A percentile compares a stretch with the other conserved stretches of the same genome.
These are phyloP conservation scores for Pocota personata DNA, from an alignment of 2,888 invertebrate species.

Conservation along the genomic window DNA sequence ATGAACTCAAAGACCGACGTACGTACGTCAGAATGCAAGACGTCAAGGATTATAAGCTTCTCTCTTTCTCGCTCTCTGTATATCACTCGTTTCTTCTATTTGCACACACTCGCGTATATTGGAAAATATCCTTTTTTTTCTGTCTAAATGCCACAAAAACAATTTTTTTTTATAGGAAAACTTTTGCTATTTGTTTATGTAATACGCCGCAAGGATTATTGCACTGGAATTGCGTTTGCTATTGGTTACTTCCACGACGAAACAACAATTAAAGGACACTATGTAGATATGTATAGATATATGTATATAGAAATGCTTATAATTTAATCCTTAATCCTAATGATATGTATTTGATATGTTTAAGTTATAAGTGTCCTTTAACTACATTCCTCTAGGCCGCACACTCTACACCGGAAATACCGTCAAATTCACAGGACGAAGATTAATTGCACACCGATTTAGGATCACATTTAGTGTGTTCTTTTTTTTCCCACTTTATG, in stretches of 20 bases:
- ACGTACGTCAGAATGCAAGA: slow-evolving; percentile 41
- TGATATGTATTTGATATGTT: slow-evolving; percentile 72
- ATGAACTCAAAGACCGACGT: not conserved
- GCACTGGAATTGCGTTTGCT: not conserved
- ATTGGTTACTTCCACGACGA: not conserved
- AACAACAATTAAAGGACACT: slow-evolving; percentile 54
- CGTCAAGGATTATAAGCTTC: slow-evolving; percentile 33
- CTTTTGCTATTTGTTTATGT: slow-evolving; percentile 63
- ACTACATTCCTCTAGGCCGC: slow-evolving; percentile 40
- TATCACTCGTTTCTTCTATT: not conserved
- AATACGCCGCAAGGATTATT: slow-evolving; percentile 55
- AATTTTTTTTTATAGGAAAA: slow-evolving; percentile 27
- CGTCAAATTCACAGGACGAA: slow-evolving; percentile 16
- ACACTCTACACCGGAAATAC: slow-evolving; percentile 27
- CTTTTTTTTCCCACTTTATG: slow-evolving; percentile 3
- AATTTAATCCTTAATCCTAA: slow-evolving; percentile 58
- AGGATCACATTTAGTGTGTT: slow-evolving; percentile 26
- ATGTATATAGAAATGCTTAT: slow-evolving; percentile 28
- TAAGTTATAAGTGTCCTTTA: slow-evolving; percentile 44
- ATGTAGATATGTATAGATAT: slow-evolving; percentile 39
- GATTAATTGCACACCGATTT: slow-evolving; percentile 36
- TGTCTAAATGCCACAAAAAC: slow-evolving; percentile 40
- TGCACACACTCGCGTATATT: slow-evolving; percentile 54
- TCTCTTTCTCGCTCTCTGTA: slow-evolving; percentile 17
- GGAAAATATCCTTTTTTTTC: slow-evolving; percentile 60